Conservation (phyloP, 2,113 vertebrate species). For the Myotis brandtii region DNA sequence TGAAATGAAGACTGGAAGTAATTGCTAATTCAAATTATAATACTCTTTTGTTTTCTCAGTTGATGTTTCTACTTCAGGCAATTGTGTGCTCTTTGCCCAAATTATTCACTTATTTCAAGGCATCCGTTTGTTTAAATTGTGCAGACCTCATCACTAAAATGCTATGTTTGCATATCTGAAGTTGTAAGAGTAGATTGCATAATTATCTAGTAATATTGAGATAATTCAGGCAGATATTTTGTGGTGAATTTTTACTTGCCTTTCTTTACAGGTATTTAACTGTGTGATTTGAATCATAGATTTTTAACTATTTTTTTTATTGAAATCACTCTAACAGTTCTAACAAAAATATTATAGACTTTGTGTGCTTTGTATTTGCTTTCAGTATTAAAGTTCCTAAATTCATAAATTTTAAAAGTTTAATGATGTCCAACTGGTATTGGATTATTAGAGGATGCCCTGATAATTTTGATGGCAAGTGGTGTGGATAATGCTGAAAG, state of each 20-base stretch:
- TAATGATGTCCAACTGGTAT: background rate
- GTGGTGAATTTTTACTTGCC: background rate
- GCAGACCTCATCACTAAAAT: conserved; percentile 27
- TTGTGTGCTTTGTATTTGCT: background rate
- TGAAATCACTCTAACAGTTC: background rate
- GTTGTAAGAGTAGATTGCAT: background rate
- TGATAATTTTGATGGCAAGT: background rate
- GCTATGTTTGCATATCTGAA: conserved; percentile 39
- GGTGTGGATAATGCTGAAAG: background rate
- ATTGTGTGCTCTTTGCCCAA: conserved; percentile 3
- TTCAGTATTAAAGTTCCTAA: background rate
- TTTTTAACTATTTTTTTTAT: background rate
- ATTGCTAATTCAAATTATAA: conserved; percentile 3
- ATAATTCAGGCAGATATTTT: background rate
- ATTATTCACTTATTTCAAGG: conserved; percentile 28
- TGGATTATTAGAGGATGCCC: background rate
- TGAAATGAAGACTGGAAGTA: background rate
- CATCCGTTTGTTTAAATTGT: conserved; percentile 24
- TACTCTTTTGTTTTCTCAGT: background rate
- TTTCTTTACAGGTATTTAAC: background rate
- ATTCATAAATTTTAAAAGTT: background rate
- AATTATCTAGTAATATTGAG: conserved; percentile 14
- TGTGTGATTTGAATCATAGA: background rate
- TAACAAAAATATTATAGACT: background rate
- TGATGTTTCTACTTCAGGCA: conserved; percentile 6